Percentiles rank a stretch among this genome's conserved stretches.
Evolutionary conservation across 2,113 vertebrate species (phyloP).

Genomic region (Romanogobio albipinnatus): DNA sequence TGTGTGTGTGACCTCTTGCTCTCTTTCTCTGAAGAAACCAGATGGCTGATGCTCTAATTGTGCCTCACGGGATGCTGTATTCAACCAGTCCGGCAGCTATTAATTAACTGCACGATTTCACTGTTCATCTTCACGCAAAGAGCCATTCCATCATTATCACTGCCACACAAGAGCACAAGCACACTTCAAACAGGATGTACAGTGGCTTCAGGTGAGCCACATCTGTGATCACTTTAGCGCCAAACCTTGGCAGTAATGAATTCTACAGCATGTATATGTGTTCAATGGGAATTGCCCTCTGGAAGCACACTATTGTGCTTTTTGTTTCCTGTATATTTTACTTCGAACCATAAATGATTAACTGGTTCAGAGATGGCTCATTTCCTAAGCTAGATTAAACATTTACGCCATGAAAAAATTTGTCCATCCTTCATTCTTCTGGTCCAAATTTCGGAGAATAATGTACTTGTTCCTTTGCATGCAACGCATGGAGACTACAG

Average conservation of each 20-base stretch:
- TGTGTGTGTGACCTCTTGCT: slow-evolving; percentile 52
- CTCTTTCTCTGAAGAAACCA: slow-evolving; percentile 53
- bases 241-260: background rate
- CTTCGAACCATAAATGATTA: slow-evolving; percentile 60
- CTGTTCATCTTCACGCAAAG: slow-evolving; percentile 38
- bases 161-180: slow-evolving; percentile 1
- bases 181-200: background rate
- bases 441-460: background rate
- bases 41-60: slow-evolving; percentile 66
- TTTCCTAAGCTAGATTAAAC: slow-evolving; percentile 62
- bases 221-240: slow-evolving; percentile 32
- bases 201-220: slow-evolving; percentile 4
- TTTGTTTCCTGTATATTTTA: slow-evolving; percentile 13
- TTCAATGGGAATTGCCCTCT: background rate
- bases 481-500: background rate
- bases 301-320: background rate
- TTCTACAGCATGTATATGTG: background rate
- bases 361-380: slow-evolving; percentile 50
- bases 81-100: slow-evolving; percentile 55
- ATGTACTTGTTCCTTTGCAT: background rate
- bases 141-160: slow-evolving; percentile 1
- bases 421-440: background rate
- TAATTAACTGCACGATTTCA: slow-evolving; percentile 52
- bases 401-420: slow-evolving; percentile 53
- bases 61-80: slow-evolving; percentile 57